Evolutionary conservation across 1,140 invertebrate species (phyloP).

Genomic region (Microplitis mediator): DNA sequence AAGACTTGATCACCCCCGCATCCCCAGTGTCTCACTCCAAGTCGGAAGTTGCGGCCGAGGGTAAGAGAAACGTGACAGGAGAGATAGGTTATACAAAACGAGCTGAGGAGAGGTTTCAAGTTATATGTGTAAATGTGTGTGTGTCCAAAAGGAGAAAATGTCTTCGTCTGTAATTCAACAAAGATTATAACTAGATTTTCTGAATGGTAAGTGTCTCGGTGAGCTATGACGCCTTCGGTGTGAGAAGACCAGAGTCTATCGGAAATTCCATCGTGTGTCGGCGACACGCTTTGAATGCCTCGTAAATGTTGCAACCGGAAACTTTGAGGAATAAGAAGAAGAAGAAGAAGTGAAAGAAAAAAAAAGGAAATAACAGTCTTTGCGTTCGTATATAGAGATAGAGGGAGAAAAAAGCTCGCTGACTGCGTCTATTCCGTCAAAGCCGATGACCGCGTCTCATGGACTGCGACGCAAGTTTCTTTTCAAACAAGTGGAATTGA

Average conservation of each 20-base stretch:
- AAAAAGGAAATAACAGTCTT: too few species aligned
- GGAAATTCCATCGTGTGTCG: slow-evolving; percentile 26
- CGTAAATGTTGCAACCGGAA: background rate
- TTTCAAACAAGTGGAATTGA: slow-evolving; percentile 25
- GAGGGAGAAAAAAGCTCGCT: background rate
- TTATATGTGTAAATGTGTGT: background rate
- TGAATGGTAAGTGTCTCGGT: background rate
- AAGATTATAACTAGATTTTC: background rate
- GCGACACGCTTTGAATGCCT: slow-evolving; percentile 3
- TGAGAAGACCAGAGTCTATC: background rate
- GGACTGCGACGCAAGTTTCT: slow-evolving; percentile 18
- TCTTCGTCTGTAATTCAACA: background rate
- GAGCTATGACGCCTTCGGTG: background rate
- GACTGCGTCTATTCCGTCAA: background rate
- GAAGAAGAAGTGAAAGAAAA: too few species aligned
- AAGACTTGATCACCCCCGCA: too few species aligned
- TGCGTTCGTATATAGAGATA: background rate
- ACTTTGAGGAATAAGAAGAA: slow-evolving; percentile 1
- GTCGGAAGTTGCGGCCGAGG: slow-evolving; percentile 6
- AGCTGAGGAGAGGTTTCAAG: background rate
- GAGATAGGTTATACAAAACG: too few species aligned
- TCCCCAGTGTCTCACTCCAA: background rate
- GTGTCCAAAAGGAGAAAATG: too few species aligned
- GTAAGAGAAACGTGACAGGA: background rate
- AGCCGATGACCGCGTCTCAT: background rate